A percentile compares a stretch with the other conserved stretches of the same genome.
Evolutionary conservation across 2,113 vertebrate species (phyloP).

Genomic region (Nestor notabilis): DNA sequence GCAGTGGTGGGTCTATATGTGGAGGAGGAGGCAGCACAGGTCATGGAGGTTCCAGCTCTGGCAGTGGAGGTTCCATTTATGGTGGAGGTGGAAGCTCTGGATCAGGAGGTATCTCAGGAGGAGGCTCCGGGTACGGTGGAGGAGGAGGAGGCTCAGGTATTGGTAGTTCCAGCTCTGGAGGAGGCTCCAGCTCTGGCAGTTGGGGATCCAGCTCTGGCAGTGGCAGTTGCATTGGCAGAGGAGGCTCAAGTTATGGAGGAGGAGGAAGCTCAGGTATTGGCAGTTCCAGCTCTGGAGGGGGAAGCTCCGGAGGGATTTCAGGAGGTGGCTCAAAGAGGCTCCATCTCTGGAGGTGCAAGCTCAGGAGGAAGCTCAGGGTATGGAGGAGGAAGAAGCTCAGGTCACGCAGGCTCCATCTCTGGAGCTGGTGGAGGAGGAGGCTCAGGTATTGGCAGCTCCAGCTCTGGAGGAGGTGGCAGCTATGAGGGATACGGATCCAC

Average conservation of each 20-base stretch:
- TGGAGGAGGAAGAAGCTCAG: neutral
- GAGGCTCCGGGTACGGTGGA: neutral
- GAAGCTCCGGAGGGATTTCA: neutral
- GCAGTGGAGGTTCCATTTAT: neutral
- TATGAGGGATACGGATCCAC: neutral
- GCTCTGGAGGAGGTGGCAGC: neutral
- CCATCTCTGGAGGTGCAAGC: neutral
- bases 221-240: neutral
- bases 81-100: neutral
- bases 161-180: neutral
- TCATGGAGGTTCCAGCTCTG: neutral
- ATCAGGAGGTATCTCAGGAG: neutral
- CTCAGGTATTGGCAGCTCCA: neutral
- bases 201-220: neutral
- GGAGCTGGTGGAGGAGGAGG: neutral
- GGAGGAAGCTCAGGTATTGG: neutral
- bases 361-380: no score
- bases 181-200: neutral
- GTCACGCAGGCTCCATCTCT: fast-evolving
- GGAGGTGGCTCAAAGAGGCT: no score
- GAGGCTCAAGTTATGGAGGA: neutral
- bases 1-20: neutral
- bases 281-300: fast-evolving
- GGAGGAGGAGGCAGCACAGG: neutral
- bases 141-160: neutral